Conservation (phyloP, 1,140 invertebrate genomes). For the Cataglyphis hispanica region DNA sequence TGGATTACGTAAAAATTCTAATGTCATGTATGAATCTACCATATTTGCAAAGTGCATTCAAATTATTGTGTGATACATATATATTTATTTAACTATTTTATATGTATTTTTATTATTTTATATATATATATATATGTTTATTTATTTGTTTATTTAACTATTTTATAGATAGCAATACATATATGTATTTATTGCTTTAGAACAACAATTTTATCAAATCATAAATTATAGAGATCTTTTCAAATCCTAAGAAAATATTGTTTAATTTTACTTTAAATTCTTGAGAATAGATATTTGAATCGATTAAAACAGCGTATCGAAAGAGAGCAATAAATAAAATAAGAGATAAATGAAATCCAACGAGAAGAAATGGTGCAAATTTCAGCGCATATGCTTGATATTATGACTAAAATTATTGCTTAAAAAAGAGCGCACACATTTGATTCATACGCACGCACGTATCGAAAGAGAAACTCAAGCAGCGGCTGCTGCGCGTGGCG, state of each 20-base stretch:
- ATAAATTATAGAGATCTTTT: not conserved
- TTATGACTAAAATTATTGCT: conserved; percentile 30
- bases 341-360: conserved; percentile 35
- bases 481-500: conserved; percentile 35
- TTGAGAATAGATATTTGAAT: conserved; percentile 1
- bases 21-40: no score
- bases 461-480: conserved; percentile 52
- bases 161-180: not conserved
- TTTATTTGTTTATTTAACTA: no score
- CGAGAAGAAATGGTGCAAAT: conserved; percentile 15
- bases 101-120: no score
- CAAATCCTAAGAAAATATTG: not conserved
- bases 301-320: not conserved
- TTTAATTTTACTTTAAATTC: not conserved
- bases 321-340: no score
- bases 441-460: not conserved
- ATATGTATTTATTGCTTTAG: not conserved
- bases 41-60: not conserved
- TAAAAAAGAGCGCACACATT: conserved; percentile 34
- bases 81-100: no score
- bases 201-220: not conserved
- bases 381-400: not conserved
- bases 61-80: not conserved
- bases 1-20: no score
- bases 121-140: no score